Base-by-base conservation (phyloP, 2,888 invertebrate species). In the Dendrolimus pini region DNA sequence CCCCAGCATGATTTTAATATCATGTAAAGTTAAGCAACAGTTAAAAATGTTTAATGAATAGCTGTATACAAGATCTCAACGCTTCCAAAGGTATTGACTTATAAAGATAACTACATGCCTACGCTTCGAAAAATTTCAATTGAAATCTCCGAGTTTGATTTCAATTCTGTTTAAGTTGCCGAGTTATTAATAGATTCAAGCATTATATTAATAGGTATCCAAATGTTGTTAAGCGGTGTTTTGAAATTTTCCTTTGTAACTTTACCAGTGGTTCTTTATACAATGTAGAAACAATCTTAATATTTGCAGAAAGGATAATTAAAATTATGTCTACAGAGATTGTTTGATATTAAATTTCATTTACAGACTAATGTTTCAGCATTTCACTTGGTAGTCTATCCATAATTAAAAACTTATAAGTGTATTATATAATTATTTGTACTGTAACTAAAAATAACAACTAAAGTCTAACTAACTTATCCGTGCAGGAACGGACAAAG, bases 131-230 rank as follows among this genome's bases (percentile, higher is more conserved):
- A 52, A 54, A 55, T 58, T 54, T 52, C 52, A 56, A 59, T 56
- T 55, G 14, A 54, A 59, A 61, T 61, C 53, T 55, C 57, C 55
- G 60, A 60, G 30, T 58, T 52, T 41, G 54, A 54, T 56, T 55
- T 54, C 42, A 60, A 55, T 53, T 56, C 55, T 57, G 55, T 58
- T 55, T 52, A 55, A 18, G 9, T 41, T 55, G 55, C 7, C 47
- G 47, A 9, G 10, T 47, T 6, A 47, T 47, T 47, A 30, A 47
- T 47, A 47, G 12, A 47, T 47, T 47, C 6, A 47, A 47, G 2
- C 47, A 47, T 47, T 47, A 47, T 47, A 47, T 47, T 12, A 47
- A 47, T 47, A 47, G 3, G 30, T 6, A 30, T 30, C 1, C 12
- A 47, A 47, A 47, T 47, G 9, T 47, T 47, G 47, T 47, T 47